Evolutionary conservation across 2,797 vertebrate species (phyloP), one percentile per base, ranked within the genome.

Genomic region (Pseudochirops corinnae): DNA sequence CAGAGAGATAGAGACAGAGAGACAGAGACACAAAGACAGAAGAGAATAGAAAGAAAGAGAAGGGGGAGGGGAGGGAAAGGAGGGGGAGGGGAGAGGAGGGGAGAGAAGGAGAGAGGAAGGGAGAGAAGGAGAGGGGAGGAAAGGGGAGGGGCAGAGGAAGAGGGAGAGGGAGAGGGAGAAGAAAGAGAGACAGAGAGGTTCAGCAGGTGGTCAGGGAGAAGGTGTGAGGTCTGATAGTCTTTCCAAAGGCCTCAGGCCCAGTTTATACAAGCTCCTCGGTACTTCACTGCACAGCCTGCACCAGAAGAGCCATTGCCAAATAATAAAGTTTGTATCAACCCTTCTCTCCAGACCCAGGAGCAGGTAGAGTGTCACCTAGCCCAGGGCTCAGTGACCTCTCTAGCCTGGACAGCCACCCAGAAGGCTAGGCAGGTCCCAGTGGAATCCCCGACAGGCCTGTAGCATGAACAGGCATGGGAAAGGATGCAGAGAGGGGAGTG

Each of bases 121-220:
- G 9, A 9, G 28, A 12, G 53, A 7, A 31, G 28, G 10, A 4
- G 2, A 9, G 13, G 58, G 7, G 28, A 29, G 57, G 26, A 0
- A 10, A 10, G 26, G 28, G 26, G 9, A 58, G 57, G 6, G 21
- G 46, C 46, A 28, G 28, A 29, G 28, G 26, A 0, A 10, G 2
- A 28, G 28, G 26, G 9, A 58, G 28, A 24, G 7, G 24, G 56
- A 57, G 0, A 28, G 24, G 26, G 56, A 57, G 28, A 58, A 7
- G 28, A 12, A 0, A 10, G 5, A 58, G 26, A 60, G 1, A 60
- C 0, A 29, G 29, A 31, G 21, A 67, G 13, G 12, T 87, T 39
- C 74, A 92, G 46, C 31, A 33, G 60, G 18, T 92, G 46, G 52
- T 91, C 93, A 96, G 56, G 24, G 29, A 55, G 96, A 95, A 96